Evolutionary conservation across 2,797 vertebrate genomes (phyloP).

Genomic region (Kryptolebias ocellatus): DNA sequence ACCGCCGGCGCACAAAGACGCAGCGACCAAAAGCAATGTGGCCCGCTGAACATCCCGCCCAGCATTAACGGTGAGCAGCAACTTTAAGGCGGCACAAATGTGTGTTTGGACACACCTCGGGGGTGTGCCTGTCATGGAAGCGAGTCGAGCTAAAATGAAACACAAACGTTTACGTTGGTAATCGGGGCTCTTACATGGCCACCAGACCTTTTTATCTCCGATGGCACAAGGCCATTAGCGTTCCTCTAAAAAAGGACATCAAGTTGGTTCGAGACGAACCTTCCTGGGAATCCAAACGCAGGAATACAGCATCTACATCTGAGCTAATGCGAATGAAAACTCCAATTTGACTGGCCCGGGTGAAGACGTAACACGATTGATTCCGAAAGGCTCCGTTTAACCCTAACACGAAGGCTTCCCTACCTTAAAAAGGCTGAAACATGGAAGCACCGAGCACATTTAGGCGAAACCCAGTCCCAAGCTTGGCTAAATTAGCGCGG

Average conservation of each 20-base stretch:
- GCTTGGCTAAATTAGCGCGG: slow-evolving; percentile 30
- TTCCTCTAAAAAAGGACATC: slow-evolving; percentile 13
- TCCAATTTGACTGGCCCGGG: slow-evolving; percentile 5
- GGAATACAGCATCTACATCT: background rate
- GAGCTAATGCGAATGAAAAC: slow-evolving; percentile 5
- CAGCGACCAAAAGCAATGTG: slow-evolving; percentile 9
- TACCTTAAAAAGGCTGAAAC: background rate
- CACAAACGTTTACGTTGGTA: slow-evolving; percentile 11
- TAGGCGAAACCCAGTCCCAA: slow-evolving; percentile 9
- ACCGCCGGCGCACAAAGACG: slow-evolving; percentile 3
- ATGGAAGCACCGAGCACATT: background rate
- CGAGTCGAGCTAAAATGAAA: slow-evolving; percentile 3
- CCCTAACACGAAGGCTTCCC: too few relatives aligned
- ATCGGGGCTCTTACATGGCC: slow-evolving; percentile 11
- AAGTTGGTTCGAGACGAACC: slow-evolving; percentile 13
- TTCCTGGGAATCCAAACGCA: background rate
- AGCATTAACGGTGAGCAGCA: slow-evolving; percentile 9
- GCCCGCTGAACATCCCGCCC: background rate
- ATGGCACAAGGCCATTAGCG: slow-evolving; percentile 24
- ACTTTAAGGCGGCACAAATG: background rate
- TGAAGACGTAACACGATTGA: background rate
- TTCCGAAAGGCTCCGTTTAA: background rate
- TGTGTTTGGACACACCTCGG: slow-evolving; percentile 4
- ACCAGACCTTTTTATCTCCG: slow-evolving; percentile 21
- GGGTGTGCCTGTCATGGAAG: background rate